phyloP scores from a whole-genome alignment of 2,888 invertebrate genomes.

The Mermis nigrescens region DNA sequence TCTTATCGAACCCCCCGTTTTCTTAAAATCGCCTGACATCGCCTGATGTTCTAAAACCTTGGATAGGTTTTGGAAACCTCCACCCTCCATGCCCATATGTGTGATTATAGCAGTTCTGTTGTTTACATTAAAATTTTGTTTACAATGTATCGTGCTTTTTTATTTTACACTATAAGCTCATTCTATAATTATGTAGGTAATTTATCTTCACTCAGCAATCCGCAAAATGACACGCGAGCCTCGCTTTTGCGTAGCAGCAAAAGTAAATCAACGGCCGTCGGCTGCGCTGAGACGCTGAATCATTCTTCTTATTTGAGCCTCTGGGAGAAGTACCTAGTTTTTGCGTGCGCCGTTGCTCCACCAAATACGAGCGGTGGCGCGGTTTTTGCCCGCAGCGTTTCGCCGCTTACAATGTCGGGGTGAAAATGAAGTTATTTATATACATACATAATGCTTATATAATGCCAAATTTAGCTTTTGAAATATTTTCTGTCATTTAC shows the following conservation, averaged over 20 bases:
- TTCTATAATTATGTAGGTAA: too few relatives aligned
- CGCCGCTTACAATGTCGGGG: slow-evolving; percentile 41
- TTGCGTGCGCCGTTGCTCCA: slow-evolving; percentile 86
- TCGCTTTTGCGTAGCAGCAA: slow-evolving; percentile 58
- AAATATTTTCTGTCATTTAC: not conserved
- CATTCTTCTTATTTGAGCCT: slow-evolving; percentile 75
- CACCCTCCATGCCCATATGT: too few relatives aligned
- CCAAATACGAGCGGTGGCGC: slow-evolving; percentile 46
- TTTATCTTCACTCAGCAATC: slow-evolving; percentile 52
- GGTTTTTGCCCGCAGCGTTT: slow-evolving; percentile 68
- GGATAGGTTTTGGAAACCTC: too few relatives aligned
- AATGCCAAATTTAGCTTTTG: not conserved
- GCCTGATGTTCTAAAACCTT: too few relatives aligned
- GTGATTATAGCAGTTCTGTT: too few relatives aligned
- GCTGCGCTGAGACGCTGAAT: slow-evolving; percentile 24
- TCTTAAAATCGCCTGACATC: too few relatives aligned
- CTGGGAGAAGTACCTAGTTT: slow-evolving; percentile 91
- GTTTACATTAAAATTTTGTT: too few relatives aligned
- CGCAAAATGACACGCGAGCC: slow-evolving; percentile 84
- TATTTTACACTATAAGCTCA: too few relatives aligned
- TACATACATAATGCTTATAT: not conserved
- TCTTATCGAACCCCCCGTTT: too few relatives aligned
- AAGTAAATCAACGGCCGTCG: slow-evolving; percentile 21
- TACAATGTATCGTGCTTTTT: too few relatives aligned
- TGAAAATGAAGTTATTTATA: not conserved